phyloP scores from a whole-genome alignment of 2,113 vertebrate genomes.

The Upupa epops region DNA sequence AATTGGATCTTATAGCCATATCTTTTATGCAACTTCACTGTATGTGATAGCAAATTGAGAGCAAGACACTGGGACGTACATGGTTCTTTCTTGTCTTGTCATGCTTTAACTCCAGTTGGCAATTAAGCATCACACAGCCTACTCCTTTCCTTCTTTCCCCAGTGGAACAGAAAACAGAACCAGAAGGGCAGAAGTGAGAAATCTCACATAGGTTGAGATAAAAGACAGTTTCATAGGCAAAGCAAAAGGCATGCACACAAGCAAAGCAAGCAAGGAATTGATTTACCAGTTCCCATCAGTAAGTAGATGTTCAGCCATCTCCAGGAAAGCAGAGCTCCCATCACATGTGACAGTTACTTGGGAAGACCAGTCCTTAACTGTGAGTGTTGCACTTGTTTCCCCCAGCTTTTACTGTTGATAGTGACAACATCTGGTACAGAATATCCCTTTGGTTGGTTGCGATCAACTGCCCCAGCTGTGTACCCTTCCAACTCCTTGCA shows the following conservation, averaged over 20 bases:
- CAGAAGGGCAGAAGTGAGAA: background rate
- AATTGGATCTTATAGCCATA: background rate
- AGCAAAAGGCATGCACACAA: background rate
- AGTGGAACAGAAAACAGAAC: background rate
- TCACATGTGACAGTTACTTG: background rate
- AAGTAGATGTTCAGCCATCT: background rate
- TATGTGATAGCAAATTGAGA: slow-evolving; percentile 10
- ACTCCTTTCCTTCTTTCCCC: background rate
- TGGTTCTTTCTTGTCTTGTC: background rate
- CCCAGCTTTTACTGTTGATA: background rate
- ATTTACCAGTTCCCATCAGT: background rate
- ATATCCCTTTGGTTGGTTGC: background rate
- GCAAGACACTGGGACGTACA: background rate
- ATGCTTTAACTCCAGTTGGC: background rate
- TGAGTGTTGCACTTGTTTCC: no score
- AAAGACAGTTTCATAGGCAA: background rate
- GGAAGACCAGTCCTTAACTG: no score
- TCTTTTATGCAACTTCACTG: background rate
- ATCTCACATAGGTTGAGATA: background rate
- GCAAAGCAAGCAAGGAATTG: background rate
- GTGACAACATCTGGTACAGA: no score
- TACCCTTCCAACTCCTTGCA: background rate
- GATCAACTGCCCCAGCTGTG: background rate
- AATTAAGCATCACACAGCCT: background rate
- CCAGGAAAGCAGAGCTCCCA: background rate